phyloP scores from a whole-genome alignment of 2,888 invertebrate genomes.

The Stenotaenia linearis region DNA sequence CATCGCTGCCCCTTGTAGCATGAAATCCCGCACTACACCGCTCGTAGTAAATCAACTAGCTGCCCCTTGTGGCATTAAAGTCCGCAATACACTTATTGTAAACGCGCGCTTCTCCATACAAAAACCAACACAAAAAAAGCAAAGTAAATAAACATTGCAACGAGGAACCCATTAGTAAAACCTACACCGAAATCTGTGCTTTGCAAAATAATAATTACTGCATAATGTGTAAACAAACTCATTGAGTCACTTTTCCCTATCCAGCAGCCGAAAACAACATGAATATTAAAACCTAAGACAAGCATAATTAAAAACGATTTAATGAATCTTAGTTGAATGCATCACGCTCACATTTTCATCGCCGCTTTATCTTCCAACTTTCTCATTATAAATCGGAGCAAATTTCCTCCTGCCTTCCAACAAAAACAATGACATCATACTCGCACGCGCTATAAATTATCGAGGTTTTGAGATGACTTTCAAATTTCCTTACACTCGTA shows the following conservation, averaged over 20 bases:
- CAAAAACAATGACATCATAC: not conserved
- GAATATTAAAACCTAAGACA: not conserved
- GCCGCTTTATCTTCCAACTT: not conserved
- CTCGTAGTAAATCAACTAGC: too few relatives aligned
- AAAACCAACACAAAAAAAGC: not conserved
- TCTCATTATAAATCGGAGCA: not conserved
- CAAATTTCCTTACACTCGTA: not conserved
- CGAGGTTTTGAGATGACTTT: not conserved
- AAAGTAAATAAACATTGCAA: not conserved
- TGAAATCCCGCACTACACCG: too few relatives aligned
- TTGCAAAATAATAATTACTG: not conserved
- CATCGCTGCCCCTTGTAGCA: too few relatives aligned
- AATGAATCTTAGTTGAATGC: not conserved
- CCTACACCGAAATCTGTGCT: too few relatives aligned
- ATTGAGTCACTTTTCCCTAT: not conserved
- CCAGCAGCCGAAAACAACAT: not conserved
- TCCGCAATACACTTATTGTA: too few relatives aligned
- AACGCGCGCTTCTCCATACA: too few relatives aligned
- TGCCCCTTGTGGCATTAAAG: too few relatives aligned
- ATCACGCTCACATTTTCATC: not conserved
- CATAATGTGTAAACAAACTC: slow-evolving; percentile 5
- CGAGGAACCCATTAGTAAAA: not conserved
- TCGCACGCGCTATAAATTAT: not conserved
- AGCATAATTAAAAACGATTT: not conserved
- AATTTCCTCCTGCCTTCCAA: not conserved